Conservation (phyloP, 2,888 invertebrate species). For the Habrosyne pyritoides region DNA sequence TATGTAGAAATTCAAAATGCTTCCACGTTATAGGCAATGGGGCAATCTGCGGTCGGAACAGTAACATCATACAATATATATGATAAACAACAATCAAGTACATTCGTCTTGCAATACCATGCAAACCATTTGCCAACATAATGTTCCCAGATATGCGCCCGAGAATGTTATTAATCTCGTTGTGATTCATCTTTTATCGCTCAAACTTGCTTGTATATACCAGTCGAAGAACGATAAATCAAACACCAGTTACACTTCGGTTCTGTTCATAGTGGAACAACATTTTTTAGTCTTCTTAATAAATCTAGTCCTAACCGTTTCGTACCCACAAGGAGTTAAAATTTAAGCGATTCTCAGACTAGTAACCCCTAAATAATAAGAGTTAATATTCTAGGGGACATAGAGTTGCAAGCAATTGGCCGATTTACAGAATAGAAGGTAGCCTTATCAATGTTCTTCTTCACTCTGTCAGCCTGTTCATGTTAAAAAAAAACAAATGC, state of each 20-base stretch:
- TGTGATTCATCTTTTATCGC: conserved; percentile 74
- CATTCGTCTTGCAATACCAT: conserved; percentile 47
- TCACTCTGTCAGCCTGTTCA: no score
- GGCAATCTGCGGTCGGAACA: background rate
- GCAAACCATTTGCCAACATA: conserved; percentile 67
- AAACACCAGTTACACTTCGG: conserved; percentile 44
- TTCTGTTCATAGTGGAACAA: conserved; percentile 29
- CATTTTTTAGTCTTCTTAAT: no score
- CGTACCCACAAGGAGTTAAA: no score
- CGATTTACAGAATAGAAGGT: no score
- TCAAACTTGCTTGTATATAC: conserved; percentile 63
- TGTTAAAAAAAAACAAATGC: no score
- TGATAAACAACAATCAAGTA: conserved; percentile 26
- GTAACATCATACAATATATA: conserved; percentile 16
- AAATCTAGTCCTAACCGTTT: no score
- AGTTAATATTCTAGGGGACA: no score
- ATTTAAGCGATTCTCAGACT: no score
- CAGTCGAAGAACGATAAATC: conserved; percentile 61
- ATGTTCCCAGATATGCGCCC: conserved; percentile 59
- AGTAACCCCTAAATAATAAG: no score
- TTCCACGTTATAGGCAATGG: background rate
- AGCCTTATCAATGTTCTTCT: no score
- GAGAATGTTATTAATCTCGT: conserved; percentile 68
- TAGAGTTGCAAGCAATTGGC: no score
- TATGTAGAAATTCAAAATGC: background rate